These are phyloP conservation scores for Petrocephalus microphthalmus DNA, from an alignment of 2,113 vertebrate genomes.

Conservation along the genomic window DNA sequence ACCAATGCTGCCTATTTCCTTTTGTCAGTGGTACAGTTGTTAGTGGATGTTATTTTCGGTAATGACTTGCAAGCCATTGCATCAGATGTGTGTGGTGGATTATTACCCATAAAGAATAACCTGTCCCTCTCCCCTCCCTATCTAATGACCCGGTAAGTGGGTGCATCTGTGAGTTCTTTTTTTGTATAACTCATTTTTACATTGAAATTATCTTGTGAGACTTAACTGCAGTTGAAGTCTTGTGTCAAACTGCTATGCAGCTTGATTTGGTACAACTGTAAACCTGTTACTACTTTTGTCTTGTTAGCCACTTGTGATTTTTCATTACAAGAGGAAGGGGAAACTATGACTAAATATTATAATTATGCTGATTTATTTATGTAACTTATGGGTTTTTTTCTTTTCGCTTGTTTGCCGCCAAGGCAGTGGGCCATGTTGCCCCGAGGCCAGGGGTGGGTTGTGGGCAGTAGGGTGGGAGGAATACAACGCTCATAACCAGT, in stretches of 20 bases:
- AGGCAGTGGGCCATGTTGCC: conserved; percentile 7
- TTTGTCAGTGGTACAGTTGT: conserved; percentile 19
- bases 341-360: conserved; percentile 43
- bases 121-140: conserved; percentile 15
- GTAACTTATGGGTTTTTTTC: conserved; percentile 33
- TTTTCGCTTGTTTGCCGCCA: conserved; percentile 32
- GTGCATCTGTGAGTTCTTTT: conserved; percentile 36
- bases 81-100: conserved; percentile 29
- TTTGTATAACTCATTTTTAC: conserved; percentile 44
- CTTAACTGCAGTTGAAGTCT: conserved; percentile 51
- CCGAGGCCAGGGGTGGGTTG: background rate
- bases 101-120: conserved; percentile 23
- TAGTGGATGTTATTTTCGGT: conserved; percentile 21
- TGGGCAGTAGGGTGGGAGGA: background rate
- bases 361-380: conserved; percentile 45
- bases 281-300: conserved; percentile 51
- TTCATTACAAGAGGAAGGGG: conserved; percentile 40
- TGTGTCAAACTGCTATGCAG: conserved; percentile 74
- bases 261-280: conserved; percentile 69
- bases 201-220: conserved; percentile 47
- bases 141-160: conserved; percentile 32
- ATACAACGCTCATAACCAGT: background rate
- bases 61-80: conserved; percentile 39
- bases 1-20: conserved; percentile 31
- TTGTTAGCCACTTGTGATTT: conserved; percentile 52